These are phyloP conservation scores for Petrophora chlorosata DNA, from an alignment of 2,888 invertebrate genomes.

Conservation along the genomic window DNA sequence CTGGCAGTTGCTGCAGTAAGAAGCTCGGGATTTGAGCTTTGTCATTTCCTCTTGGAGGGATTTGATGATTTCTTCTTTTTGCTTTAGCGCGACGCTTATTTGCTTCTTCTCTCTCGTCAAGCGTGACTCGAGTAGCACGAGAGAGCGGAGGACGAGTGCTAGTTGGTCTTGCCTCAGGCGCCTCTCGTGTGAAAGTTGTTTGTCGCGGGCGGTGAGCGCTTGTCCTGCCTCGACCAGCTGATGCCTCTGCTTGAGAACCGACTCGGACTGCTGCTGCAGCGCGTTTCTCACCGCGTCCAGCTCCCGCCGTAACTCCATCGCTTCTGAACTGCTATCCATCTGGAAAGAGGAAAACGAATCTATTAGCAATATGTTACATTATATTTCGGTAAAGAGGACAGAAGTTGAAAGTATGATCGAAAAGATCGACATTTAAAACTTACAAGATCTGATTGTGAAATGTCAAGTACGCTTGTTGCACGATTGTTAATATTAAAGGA, in stretches of 20 bases:
- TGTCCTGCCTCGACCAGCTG: conserved; percentile 86
- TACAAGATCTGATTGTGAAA: conserved; percentile 50
- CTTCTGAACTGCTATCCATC: conserved; percentile 87
- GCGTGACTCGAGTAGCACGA: conserved; percentile 88
- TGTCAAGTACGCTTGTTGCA: conserved; percentile 64
- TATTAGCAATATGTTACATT: conserved; percentile 10
- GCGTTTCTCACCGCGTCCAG: conserved; percentile 87
- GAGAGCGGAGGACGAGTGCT: conserved; percentile 87
- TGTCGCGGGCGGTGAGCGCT: conserved; percentile 84
- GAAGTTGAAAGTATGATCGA: conserved; percentile 12
- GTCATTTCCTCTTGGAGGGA: conserved; percentile 88
- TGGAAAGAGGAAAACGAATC: conserved; percentile 70
- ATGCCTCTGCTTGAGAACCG: conserved; percentile 86
- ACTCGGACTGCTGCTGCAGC: conserved; percentile 85
- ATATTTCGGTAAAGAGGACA: conserved; percentile 26
- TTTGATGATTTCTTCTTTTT: conserved; percentile 88
- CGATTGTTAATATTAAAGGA: conserved; percentile 42
- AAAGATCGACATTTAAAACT: conserved; percentile 27
- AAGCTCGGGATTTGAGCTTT: conserved; percentile 82
- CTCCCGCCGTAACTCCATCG: conserved; percentile 84
- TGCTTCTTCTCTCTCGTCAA: conserved; percentile 89
- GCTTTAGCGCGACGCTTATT: conserved; percentile 86
- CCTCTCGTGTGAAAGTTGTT: conserved; percentile 84
- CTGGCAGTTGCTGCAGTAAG: conserved; percentile 79
- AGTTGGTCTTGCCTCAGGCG: conserved; percentile 88